A percentile compares a stretch with the other conserved stretches of the same genome.
These are phyloP conservation scores for Dasypogon diadema DNA, from an alignment of 2,888 invertebrate genomes.

Conservation along the genomic window DNA sequence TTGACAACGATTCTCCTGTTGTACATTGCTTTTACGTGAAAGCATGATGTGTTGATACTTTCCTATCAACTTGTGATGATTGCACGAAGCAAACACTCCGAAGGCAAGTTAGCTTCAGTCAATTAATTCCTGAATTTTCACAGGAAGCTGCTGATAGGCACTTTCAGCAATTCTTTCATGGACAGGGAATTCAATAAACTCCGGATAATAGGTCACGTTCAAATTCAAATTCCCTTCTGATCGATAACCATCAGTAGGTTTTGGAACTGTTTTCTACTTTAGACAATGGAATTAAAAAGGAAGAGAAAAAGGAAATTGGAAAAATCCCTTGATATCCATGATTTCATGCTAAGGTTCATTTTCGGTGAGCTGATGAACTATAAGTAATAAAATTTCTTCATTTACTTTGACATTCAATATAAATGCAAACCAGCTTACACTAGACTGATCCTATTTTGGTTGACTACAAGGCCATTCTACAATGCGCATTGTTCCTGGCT, in stretches of 20 bases:
- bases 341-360: too few species aligned
- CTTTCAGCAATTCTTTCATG: background rate
- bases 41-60: too few species aligned
- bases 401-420: slow-evolving; percentile 52
- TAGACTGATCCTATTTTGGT: background rate
- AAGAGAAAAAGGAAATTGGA: background rate
- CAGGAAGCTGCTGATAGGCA: background rate
- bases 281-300: background rate
- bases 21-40: too few species aligned
- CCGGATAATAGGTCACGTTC: background rate
- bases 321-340: too few species aligned
- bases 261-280: background rate
- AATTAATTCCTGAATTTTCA: background rate
- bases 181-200: background rate
- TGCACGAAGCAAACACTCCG: too few species aligned
- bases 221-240: background rate
- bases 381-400: slow-evolving; percentile 45
- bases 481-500: background rate
- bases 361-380: slow-evolving; percentile 47
- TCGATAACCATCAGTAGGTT: background rate
- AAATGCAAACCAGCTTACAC: slow-evolving; percentile 52
- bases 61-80: too few species aligned
- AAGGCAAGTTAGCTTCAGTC: background rate
- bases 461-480: background rate
- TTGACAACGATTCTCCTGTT: too few species aligned